Evolutionary conservation across 2,113 vertebrate genomes (phyloP).

Genomic region (Gila orcuttii): DNA sequence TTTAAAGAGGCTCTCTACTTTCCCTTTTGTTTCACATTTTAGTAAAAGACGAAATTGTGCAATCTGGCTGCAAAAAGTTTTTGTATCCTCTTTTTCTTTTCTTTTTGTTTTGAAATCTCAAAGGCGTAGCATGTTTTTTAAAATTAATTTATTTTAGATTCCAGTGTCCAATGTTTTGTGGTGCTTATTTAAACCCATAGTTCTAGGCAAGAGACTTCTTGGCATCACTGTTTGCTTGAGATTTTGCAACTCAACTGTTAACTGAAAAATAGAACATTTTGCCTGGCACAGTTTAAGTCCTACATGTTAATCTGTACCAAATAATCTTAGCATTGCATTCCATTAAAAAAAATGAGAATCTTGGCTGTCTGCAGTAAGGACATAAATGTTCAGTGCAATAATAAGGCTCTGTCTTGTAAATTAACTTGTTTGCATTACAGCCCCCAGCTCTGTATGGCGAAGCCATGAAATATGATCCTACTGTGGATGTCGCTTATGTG

Average conservation of each 20-base stretch:
- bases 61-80: constrained; percentile 36
- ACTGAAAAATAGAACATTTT: neutral
- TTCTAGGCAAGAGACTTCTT: neutral
- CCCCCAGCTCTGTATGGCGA: constrained; percentile 38
- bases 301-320: constrained; percentile 1
- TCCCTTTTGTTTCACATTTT: constrained; percentile 57
- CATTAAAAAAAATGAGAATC: neutral
- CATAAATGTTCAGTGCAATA: neutral
- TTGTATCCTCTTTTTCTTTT: neutral
- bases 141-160: neutral
- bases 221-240: neutral
- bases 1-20: constrained; percentile 56
- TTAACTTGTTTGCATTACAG: constrained; percentile 12
- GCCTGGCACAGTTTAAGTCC: neutral
- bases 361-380: neutral
- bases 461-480: constrained; percentile 46
- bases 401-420: constrained; percentile 21
- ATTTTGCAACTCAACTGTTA: neutral
- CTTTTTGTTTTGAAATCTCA: neutral
- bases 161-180: neutral
- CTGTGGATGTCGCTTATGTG: constrained; percentile 52
- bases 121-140: neutral
- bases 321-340: neutral
- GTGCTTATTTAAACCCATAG: neutral
- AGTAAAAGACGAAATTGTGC: constrained; percentile 48